Percentiles rank a stretch among this genome's conserved stretches.
These are phyloP conservation scores for Conus canariensis DNA, from an alignment of 2,888 invertebrate genomes.

Conservation along the genomic window DNA sequence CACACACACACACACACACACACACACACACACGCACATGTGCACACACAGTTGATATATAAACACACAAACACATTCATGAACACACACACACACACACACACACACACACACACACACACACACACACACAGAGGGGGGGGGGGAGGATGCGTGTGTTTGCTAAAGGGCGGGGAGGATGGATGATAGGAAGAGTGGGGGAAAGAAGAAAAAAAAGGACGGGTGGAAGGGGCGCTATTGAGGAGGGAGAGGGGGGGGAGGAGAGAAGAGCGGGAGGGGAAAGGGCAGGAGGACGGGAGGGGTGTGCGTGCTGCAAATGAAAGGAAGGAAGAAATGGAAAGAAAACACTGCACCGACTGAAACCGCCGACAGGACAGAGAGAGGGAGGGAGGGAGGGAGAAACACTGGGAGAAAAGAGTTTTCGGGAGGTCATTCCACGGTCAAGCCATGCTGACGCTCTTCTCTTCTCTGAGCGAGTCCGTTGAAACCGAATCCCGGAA, in stretches of 20 bases:
- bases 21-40: background rate
- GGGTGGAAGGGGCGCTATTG: background rate
- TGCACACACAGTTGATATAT: background rate
- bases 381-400: too few species aligned
- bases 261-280: background rate
- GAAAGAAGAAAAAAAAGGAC: background rate
- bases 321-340: too few species aligned
- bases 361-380: too few species aligned
- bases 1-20: slow-evolving; percentile 3
- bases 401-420: too few species aligned
- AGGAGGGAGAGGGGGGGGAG: background rate
- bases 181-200: background rate
- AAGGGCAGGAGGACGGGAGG: too few species aligned
- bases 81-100: background rate
- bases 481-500: too few species aligned
- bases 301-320: too few species aligned
- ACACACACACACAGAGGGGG: background rate
- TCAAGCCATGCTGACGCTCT: too few species aligned
- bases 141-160: background rate
- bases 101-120: background rate
- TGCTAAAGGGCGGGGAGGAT: background rate
- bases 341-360: too few species aligned
- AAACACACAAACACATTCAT: background rate
- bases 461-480: too few species aligned
- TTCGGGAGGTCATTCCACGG: too few species aligned